Evolutionary conservation across 2,113 vertebrate genomes (phyloP).

Genomic region (Rynchops niger): DNA sequence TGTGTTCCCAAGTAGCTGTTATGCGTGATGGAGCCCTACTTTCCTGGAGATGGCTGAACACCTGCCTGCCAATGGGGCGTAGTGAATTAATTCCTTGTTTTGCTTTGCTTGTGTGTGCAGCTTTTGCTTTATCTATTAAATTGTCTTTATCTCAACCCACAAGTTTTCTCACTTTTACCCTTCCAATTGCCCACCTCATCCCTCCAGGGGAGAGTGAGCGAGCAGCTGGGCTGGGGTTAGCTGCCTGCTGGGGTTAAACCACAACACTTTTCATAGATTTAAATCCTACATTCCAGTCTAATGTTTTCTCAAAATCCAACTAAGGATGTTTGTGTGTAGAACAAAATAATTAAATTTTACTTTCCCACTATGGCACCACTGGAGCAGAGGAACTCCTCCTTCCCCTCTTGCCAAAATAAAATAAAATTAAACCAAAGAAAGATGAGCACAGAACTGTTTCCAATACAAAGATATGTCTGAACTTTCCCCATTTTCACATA

Average conservation of each 20-base stretch:
- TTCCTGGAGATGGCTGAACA: background rate
- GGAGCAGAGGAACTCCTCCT: background rate
- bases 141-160: background rate
- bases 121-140: background rate
- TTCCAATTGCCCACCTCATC: background rate
- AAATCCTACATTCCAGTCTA: background rate
- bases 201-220: fast-evolving
- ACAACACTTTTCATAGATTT: background rate
- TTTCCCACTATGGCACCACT: background rate
- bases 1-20: background rate
- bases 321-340: background rate
- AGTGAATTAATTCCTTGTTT: background rate
- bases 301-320: background rate
- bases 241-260: background rate
- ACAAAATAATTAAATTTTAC: background rate
- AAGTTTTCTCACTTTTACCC: background rate
- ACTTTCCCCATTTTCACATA: constrained; percentile 6
- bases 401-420: background rate
- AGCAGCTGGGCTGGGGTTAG: background rate
- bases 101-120: fast-evolving
- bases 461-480: background rate
- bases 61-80: fast-evolving
- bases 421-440: background rate
- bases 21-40: fast-evolving
- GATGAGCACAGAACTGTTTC: background rate